Conservation (phyloP, 2,888 invertebrate species). For the Apoderus coryli region DNA sequence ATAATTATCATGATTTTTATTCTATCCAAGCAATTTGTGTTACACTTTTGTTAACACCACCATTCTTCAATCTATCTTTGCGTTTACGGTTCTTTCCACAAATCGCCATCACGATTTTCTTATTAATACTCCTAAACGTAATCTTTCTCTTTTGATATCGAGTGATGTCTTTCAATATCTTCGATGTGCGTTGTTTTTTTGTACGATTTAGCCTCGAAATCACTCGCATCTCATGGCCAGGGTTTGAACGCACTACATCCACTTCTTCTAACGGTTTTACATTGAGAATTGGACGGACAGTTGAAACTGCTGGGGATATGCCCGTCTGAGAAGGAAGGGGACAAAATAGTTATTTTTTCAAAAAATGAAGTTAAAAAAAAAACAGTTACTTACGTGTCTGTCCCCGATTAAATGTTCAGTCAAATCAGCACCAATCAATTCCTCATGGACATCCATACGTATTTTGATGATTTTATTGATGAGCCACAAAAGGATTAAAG, state of each 20-base stretch:
- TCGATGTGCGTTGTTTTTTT: conserved; percentile 24
- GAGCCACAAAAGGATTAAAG: conserved; percentile 59
- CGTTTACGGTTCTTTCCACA: conserved; percentile 25
- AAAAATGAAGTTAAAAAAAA: neutral
- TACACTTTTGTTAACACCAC: conserved; percentile 6
- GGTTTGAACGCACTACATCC: conserved; percentile 48
- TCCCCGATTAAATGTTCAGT: conserved; percentile 76
- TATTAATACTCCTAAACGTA: no score
- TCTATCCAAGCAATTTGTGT: conserved; percentile 16
- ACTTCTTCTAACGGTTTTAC: conserved; percentile 26
- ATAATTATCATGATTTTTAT: no score
- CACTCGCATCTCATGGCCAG: conserved; percentile 44
- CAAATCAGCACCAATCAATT: conserved; percentile 77
- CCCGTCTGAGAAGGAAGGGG: no score
- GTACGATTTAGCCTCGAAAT: conserved; percentile 31
- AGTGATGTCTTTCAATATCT: conserved; percentile 26
- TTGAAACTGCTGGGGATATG: conserved; percentile 59
- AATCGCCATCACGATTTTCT: no score
- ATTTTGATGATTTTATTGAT: conserved; percentile 68
- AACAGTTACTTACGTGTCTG: conserved; percentile 36
- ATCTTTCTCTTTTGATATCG: conserved; percentile 27
- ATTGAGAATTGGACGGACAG: conserved; percentile 46
- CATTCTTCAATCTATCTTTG: conserved; percentile 4
- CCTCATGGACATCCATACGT: conserved; percentile 73
- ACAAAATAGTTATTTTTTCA: no score